Percentiles rank a stretch among this genome's conserved stretches.
These are phyloP conservation scores for Periplaneta americana DNA, from an alignment of 1,140 invertebrate genomes.

Conservation along the genomic window DNA sequence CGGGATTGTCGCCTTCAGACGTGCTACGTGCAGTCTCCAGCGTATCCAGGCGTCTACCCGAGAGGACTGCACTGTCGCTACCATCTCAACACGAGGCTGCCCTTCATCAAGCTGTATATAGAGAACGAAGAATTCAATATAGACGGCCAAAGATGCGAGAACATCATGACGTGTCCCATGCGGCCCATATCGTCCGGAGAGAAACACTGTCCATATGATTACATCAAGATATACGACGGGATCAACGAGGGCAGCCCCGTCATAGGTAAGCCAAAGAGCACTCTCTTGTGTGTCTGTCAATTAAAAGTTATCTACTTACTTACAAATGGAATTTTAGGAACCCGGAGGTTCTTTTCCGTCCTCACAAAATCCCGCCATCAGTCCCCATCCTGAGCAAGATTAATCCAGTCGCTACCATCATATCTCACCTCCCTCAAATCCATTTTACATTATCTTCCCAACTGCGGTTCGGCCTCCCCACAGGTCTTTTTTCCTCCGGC, in stretches of 20 bases:
- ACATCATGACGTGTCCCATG: constrained; percentile 92
- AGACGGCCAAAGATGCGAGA: constrained; percentile 87
- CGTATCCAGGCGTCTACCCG: constrained; percentile 87
- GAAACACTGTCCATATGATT: constrained; percentile 81
- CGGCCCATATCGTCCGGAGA: constrained; percentile 74
- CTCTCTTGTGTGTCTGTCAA: too few species aligned
- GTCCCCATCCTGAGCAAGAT: too few species aligned
- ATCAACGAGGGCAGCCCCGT: constrained; percentile 78
- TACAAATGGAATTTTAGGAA: too few species aligned
- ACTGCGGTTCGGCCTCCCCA: too few species aligned
- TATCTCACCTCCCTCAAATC: too few species aligned
- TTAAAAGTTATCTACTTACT: too few species aligned
- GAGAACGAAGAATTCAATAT: constrained; percentile 92
- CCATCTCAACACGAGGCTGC: constrained; percentile 76
- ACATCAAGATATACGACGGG: constrained; percentile 85
- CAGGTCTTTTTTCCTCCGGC: too few species aligned
- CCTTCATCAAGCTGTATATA: constrained; percentile 87
- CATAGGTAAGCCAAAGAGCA: constrained; percentile 66
- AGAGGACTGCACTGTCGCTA: constrained; percentile 85
- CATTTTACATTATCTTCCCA: too few species aligned
- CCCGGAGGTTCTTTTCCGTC: too few species aligned
- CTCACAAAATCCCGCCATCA: too few species aligned
- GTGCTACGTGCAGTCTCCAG: constrained; percentile 88
- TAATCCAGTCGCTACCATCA: too few species aligned
- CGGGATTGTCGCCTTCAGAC: constrained; percentile 80